phyloP scores from a whole-genome alignment of 2,888 invertebrate species.

The Tipula vernalis region DNA sequence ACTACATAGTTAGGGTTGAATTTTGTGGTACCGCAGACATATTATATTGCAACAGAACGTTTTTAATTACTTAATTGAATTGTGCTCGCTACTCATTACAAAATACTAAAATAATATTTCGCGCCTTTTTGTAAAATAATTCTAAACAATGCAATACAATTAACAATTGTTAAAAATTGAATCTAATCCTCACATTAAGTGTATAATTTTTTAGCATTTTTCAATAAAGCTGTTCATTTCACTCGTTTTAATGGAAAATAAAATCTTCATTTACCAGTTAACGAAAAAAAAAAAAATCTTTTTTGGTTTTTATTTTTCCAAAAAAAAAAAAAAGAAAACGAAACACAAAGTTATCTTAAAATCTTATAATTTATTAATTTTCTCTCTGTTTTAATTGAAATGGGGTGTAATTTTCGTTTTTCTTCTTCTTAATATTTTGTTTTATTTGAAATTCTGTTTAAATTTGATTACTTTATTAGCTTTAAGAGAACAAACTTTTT shows the following conservation, averaged over 20 bases:
- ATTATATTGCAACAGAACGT: not conserved
- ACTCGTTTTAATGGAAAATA: not conserved
- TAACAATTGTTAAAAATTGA: not conserved
- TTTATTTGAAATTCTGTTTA: not conserved
- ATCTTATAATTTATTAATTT: slow-evolving; percentile 4
- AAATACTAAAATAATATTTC: not conserved
- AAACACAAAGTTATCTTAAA: not conserved
- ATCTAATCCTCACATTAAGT: not conserved
- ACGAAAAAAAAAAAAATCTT: not conserved
- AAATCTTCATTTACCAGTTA: not conserved
- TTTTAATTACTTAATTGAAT: not conserved
- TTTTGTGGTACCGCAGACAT: not conserved
- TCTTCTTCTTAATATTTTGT: not conserved
- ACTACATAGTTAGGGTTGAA: not conserved
- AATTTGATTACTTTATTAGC: not conserved
- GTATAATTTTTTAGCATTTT: not conserved
- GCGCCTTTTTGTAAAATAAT: not conserved
- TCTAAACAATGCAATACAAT: not conserved
- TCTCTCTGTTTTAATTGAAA: not conserved
- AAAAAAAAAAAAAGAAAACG: not conserved
- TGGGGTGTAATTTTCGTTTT: not conserved
- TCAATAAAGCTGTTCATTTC: not conserved
- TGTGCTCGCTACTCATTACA: not conserved
- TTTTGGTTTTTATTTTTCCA: not conserved
- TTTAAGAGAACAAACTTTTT: not conserved